Conservation (phyloP, 1,140 invertebrate genomes). For the Camponotus pennsylvanicus region DNA sequence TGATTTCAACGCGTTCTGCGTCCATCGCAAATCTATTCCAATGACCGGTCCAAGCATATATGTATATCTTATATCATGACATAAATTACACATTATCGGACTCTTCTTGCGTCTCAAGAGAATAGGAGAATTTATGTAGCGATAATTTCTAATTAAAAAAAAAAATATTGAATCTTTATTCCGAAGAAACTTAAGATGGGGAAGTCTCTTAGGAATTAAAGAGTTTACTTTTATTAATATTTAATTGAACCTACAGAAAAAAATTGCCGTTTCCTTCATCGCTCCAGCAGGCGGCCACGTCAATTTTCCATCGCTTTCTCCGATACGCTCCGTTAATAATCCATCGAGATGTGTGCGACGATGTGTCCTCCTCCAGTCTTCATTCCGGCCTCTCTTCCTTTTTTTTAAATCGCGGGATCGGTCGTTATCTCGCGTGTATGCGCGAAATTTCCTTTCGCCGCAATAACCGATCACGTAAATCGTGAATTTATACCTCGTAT, state of each 20-base stretch:
- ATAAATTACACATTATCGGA: slow-evolving; percentile 17
- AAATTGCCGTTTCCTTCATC: slow-evolving; percentile 59
- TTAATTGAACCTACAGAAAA: neutral
- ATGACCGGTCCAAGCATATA: neutral
- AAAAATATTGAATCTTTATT: neutral
- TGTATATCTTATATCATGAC: neutral
- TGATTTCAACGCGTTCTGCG: neutral
- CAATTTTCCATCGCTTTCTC: slow-evolving; percentile 83
- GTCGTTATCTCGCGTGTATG: slow-evolving; percentile 64
- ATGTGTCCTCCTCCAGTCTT: slow-evolving; percentile 63
- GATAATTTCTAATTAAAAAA: neutral
- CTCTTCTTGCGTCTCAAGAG: slow-evolving; percentile 9
- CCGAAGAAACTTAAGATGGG: neutral
- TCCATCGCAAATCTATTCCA: slow-evolving; percentile 4
- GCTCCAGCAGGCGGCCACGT: slow-evolving; percentile 36
- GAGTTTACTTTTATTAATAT: neutral
- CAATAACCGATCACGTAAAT: slow-evolving; percentile 39
- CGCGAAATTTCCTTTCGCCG: slow-evolving; percentile 80
- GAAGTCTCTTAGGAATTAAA: no score
- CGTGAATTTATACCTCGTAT: neutral
- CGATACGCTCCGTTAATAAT: slow-evolving; percentile 84
- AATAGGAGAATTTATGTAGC: slow-evolving; percentile 9
- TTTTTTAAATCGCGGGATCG: slow-evolving; percentile 64
- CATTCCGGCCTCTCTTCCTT: slow-evolving; percentile 70
- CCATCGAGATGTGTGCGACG: slow-evolving; percentile 73